phyloP scores from a whole-genome alignment of 2,113 vertebrate species.

The Melanostigma gelatinosum region DNA sequence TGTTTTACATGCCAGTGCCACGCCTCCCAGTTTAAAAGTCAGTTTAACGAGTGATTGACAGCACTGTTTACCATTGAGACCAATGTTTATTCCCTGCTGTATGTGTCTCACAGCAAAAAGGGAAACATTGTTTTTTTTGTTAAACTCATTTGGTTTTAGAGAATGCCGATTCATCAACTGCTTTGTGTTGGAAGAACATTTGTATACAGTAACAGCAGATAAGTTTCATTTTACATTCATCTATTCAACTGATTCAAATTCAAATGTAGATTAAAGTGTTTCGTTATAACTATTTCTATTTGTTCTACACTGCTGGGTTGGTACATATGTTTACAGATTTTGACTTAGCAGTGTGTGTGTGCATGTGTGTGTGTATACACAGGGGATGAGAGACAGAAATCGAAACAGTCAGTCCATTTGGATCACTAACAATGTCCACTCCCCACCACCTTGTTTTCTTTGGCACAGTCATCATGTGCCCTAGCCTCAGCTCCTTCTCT shows the following conservation, averaged over 20 bases:
- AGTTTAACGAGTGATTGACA: conserved; percentile 58
- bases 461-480: conserved; percentile 90
- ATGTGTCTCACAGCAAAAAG: conserved; percentile 36
- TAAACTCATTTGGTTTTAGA: conserved; percentile 48
- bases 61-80: conserved; percentile 54
- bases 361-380: not conserved
- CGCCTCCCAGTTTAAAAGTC: conserved; percentile 39
- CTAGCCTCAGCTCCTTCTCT: conserved; percentile 95
- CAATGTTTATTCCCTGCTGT: conserved; percentile 51
- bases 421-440: conserved; percentile 17
- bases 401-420: conserved; percentile 7
- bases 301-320: conserved; percentile 8
- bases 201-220: conserved; percentile 28
- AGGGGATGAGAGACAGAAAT: conserved; percentile 26
- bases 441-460: not conserved
- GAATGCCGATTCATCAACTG: conserved; percentile 38
- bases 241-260: conserved; percentile 16
- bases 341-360: conserved; percentile 20
- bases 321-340: conserved; percentile 11
- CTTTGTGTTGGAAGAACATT: conserved; percentile 37
- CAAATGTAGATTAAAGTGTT: not conserved
- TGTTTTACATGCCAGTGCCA: conserved; percentile 32
- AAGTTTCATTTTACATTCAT: conserved; percentile 32
- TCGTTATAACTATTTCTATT: conserved; percentile 5
- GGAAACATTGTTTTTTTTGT: conserved; percentile 28